A percentile compares a stretch with the other conserved stretches of the same genome.
Conservation (phyloP, 2,797 vertebrate species). For the Fringilla coelebs region DNA sequence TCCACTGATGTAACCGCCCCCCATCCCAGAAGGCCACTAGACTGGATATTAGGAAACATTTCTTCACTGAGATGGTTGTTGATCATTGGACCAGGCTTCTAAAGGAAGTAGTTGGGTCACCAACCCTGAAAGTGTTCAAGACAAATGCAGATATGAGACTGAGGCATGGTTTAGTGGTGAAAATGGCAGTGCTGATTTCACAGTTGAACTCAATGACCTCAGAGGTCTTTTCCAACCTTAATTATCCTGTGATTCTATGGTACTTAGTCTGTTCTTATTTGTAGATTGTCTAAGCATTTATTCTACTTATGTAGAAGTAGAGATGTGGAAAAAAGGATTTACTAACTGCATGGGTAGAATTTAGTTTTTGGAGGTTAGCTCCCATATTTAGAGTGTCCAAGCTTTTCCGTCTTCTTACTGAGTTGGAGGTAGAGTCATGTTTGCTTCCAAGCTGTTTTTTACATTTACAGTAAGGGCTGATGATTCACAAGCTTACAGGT, state of each 20-base stretch:
- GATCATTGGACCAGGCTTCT: neutral
- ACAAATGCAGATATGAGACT: neutral
- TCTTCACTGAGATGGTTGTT: neutral
- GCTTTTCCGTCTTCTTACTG: neutral
- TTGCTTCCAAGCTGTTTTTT: neutral
- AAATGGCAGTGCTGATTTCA: neutral
- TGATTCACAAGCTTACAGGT: neutral
- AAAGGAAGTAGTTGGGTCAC: neutral
- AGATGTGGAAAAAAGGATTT: neutral
- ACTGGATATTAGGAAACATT: neutral
- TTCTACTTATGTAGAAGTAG: neutral
- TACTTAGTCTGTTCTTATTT: neutral
- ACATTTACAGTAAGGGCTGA: neutral
- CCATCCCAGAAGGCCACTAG: neutral
- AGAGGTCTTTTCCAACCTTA: neutral
- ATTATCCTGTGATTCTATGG: neutral
- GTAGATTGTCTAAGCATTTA: neutral
- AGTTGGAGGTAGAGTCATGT: neutral
- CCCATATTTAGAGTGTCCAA: accelerated
- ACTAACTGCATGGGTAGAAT: neutral
- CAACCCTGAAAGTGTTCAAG: neutral
- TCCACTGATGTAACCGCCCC: neutral
- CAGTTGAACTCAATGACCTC: neutral
- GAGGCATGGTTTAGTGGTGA: neutral
- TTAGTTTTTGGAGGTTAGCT: neutral